phyloP scores from a whole-genome alignment of 2,113 vertebrate genomes.

The Melanostigma gelatinosum region DNA sequence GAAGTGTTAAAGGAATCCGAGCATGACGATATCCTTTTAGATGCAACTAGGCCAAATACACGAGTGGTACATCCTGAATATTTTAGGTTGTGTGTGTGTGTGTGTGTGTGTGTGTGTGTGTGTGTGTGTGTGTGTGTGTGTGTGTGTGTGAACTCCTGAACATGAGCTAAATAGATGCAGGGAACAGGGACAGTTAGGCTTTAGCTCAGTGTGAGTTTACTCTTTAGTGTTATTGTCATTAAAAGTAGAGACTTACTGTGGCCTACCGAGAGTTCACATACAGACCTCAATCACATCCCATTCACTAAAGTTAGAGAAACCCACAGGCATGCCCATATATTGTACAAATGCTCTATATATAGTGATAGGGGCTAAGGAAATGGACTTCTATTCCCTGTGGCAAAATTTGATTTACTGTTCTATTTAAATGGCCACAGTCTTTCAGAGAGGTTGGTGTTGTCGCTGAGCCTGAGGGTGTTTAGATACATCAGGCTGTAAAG shows the following conservation, averaged over 20 bases:
- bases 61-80: slow-evolving; percentile 61
- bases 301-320: slow-evolving; percentile 50
- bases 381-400: slow-evolving; percentile 55
- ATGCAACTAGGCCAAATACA: slow-evolving; percentile 66
- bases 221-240: slow-evolving; percentile 37
- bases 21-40: slow-evolving; percentile 53
- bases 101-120: slow-evolving; percentile 5
- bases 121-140: slow-evolving; percentile 32
- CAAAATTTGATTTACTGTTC: slow-evolving; percentile 73
- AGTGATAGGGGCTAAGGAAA: slow-evolving; percentile 55
- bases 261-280: slow-evolving; percentile 35
- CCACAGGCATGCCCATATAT: slow-evolving; percentile 60
- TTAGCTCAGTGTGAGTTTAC: slow-evolving; percentile 10
- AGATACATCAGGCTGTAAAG: slow-evolving; percentile 55
- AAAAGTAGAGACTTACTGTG: slow-evolving; percentile 25
- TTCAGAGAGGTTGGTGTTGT: slow-evolving; percentile 54
- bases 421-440: slow-evolving; percentile 66
- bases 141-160: slow-evolving; percentile 18
- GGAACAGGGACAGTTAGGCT: neutral
- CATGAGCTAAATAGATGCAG: slow-evolving; percentile 40
- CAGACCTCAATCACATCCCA: slow-evolving; percentile 40
- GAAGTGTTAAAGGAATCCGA: slow-evolving; percentile 40
- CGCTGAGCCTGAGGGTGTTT: slow-evolving; percentile 48
- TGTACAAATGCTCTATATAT: slow-evolving; percentile 53
- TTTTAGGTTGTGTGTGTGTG: slow-evolving; percentile 57